Conservation (phyloP, 1,140 invertebrate genomes). For the Dysdera silvatica region DNA sequence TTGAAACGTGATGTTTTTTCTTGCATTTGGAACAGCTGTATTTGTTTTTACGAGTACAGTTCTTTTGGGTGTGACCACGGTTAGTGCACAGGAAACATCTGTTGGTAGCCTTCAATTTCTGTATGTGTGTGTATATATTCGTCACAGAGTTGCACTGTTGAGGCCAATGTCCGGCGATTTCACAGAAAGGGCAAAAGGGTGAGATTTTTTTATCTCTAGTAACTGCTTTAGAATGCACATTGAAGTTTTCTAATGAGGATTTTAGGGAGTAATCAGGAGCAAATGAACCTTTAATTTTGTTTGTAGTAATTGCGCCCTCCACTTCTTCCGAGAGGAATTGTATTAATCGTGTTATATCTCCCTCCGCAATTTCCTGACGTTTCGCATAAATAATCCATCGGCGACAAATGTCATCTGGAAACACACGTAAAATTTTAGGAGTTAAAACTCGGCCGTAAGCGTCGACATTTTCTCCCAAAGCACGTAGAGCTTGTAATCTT, state of each 20-base stretch:
- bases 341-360: slow-evolving; percentile 1
- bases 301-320: neutral
- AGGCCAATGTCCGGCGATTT: no score
- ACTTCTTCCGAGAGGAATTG: slow-evolving; percentile 1
- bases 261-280: neutral
- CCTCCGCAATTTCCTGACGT: neutral
- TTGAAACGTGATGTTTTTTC: no score
- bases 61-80: no score
- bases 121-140: no score
- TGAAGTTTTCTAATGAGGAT: neutral
- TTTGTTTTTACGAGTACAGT: no score
- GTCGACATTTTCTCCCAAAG: slow-evolving; percentile 1
- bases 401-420: neutral
- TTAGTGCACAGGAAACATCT: no score
- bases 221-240: no score
- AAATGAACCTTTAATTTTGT: neutral
- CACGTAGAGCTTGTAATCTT: neutral
- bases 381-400: slow-evolving; percentile 1
- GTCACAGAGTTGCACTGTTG: no score
- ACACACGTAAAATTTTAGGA: slow-evolving; percentile 1
- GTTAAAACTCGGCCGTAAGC: neutral
- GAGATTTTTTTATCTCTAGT: no score
- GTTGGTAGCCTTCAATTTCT: no score
- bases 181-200: no score
- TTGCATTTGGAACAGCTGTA: no score